phyloP scores from a whole-genome alignment of 2,888 invertebrate genomes.

The Agelastica alni region DNA sequence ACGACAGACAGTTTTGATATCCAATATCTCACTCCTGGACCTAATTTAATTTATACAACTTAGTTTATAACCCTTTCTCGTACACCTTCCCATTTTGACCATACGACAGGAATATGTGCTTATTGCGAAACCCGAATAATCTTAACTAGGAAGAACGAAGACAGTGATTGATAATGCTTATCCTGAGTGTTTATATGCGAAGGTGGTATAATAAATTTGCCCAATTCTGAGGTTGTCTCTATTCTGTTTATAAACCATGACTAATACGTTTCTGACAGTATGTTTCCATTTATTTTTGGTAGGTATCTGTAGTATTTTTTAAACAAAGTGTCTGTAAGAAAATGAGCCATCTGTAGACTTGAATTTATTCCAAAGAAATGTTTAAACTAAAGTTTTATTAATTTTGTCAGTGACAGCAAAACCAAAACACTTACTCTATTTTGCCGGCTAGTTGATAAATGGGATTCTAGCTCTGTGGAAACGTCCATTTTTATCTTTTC shows the following conservation, averaged over 20 bases:
- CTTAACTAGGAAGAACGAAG: slow-evolving; percentile 11
- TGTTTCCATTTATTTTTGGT: no score
- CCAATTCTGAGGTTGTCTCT: slow-evolving; percentile 9
- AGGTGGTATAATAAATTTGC: slow-evolving; percentile 14
- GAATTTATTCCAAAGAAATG: no score
- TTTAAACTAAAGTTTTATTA: no score
- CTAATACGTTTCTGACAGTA: no score
- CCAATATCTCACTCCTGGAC: slow-evolving; percentile 13
- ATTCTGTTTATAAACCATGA: slow-evolving; percentile 11
- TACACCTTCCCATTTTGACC: slow-evolving; percentile 15
- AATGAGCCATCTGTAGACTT: no score
- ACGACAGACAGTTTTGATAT: slow-evolving; percentile 8
- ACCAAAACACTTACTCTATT: no score
- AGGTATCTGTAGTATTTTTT: no score
- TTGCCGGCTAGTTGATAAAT: no score
- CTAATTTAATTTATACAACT: slow-evolving; percentile 21
- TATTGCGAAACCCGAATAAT: slow-evolving; percentile 22
- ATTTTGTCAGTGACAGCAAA: no score
- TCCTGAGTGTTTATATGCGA: slow-evolving; percentile 7
- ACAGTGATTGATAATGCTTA: slow-evolving; percentile 21
- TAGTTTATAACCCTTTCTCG: slow-evolving; percentile 14
- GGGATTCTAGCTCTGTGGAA: no score
- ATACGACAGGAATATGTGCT: slow-evolving; percentile 11
- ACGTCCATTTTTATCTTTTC: no score
- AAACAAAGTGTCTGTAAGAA: no score